Evolutionary conservation across 2,797 vertebrate genomes (phyloP), one percentile per base, ranked within the genome.

Genomic region (Notolabrus celidotus): DNA sequence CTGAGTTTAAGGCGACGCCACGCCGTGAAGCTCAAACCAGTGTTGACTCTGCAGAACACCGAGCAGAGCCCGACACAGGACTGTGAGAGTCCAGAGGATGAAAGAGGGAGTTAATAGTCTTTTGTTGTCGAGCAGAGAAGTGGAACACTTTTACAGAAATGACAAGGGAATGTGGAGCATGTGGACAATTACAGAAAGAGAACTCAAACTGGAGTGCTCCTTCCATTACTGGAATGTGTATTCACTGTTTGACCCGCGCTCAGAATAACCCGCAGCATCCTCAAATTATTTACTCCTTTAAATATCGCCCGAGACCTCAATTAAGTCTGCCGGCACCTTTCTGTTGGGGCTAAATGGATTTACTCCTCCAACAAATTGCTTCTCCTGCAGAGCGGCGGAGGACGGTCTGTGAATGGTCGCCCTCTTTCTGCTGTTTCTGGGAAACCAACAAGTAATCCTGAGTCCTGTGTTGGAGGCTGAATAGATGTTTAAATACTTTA

Each of bases 261-360:
- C 64, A 82, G 86, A 85, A 86, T 83, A 89, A 71, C 82, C 64
- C 63, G 75, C 78, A 76, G 71, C 39, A 66, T 79, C 56, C 71
- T 61, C 84, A 89, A 79, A 83, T 85, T 81, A 90, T 91, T 91
- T 86, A 88, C 87, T 90, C 77, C 70, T 80, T 90, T 87, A 89
- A 91, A 91, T 82, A 85, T 74, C 82, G 63, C 79, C 25, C 5
- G 74, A 84, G 86, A 92, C 88, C 89, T 90, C 88, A 91, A 92
- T 93, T 92, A 92, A 89, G 79, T 86, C 53, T 42, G 71, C 71
- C 71, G 23, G 67, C 72, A 90, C 91, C 85, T 92, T 90, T 88
- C 80, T 85, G 86, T 77, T 71, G 79, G 58, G 79, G 90, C 86
- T 90, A 89, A 94, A 91, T 88, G 84, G 84, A 91, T 91, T 91